Conservation (phyloP, 2,888 invertebrate genomes). For the Drosophila multiciliata region DNA sequence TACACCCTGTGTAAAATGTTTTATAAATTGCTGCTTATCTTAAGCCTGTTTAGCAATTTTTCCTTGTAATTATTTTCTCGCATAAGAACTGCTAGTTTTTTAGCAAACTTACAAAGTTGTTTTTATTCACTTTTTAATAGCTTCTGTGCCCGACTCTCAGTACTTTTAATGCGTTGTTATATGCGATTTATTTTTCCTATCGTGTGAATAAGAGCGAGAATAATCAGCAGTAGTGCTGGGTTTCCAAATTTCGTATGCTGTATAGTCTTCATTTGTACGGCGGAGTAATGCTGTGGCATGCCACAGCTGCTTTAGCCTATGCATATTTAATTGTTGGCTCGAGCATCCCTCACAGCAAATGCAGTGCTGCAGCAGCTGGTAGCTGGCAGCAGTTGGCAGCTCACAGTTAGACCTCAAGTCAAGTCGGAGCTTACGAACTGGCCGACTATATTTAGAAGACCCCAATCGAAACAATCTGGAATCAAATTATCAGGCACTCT, state of each 20-base stretch:
- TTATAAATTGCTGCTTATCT: not conserved
- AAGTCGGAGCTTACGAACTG: constrained; percentile 42
- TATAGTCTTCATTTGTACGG: not conserved
- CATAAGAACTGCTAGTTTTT: not conserved
- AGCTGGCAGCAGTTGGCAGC: constrained; percentile 22
- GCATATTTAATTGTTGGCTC: constrained; percentile 15
- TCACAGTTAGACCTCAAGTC: constrained; percentile 15
- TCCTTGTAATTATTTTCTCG: not conserved
- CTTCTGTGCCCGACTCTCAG: no score
- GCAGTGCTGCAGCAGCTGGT: constrained; percentile 43
- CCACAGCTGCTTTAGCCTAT: not conserved
- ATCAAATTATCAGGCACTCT: constrained; percentile 55
- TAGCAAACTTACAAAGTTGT: not conserved
- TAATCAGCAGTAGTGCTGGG: not conserved
- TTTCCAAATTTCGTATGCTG: not conserved
- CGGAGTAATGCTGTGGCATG: not conserved
- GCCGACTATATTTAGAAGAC: constrained; percentile 26
- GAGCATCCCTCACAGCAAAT: constrained; percentile 30
- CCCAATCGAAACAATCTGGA: constrained; percentile 35
- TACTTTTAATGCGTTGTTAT: no score
- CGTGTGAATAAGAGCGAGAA: not conserved
- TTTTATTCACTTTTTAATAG: no score
- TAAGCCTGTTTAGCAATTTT: not conserved
- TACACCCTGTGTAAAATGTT: constrained; percentile 2
- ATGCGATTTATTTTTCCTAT: not conserved